Percentiles rank a stretch among this genome's conserved stretches.
phyloP scores from a whole-genome alignment of 2,888 invertebrate species.

The Pegoplata infirma region DNA sequence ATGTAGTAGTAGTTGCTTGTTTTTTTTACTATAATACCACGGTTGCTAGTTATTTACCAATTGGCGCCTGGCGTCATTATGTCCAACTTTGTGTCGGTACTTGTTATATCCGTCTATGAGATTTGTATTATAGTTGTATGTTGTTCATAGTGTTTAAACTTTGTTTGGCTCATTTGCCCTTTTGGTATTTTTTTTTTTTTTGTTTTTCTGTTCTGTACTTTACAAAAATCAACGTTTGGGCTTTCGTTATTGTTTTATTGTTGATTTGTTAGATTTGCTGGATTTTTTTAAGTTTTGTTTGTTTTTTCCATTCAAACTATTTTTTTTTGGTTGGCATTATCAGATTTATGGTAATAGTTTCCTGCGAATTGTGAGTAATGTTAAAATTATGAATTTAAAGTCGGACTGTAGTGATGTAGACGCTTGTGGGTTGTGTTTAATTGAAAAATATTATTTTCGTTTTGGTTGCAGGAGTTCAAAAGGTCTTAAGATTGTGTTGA shows the following conservation, averaged over 20 bases:
- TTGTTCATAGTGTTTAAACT: constrained; percentile 50
- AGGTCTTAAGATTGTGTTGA: constrained; percentile 12
- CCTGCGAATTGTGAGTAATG: constrained; percentile 53
- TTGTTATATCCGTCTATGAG: constrained; percentile 55
- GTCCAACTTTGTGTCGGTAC: constrained; percentile 65
- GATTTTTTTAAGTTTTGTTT: not conserved
- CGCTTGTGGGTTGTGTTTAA: constrained; percentile 39
- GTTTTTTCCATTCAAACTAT: constrained; percentile 15
- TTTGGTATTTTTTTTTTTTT: constrained; percentile 53
- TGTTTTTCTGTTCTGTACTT: too few relatives aligned
- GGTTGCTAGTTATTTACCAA: constrained; percentile 59
- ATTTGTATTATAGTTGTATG: constrained; percentile 38
- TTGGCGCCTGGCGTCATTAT: constrained; percentile 70
- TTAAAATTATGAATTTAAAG: constrained; percentile 42
- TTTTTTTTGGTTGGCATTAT: constrained; percentile 50
- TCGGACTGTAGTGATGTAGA: not conserved
- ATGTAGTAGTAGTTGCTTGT: constrained; percentile 28
- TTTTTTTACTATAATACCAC: constrained; percentile 27
- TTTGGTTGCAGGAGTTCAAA: constrained; percentile 6
- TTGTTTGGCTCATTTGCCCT: constrained; percentile 57
- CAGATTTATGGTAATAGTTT: constrained; percentile 62
- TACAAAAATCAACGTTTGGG: constrained; percentile 47
- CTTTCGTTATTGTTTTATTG: constrained; percentile 32
- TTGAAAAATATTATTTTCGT: constrained; percentile 41
- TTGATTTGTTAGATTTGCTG: constrained; percentile 34